Conservation (phyloP, 2,113 vertebrate species). For the Lophura nycthemera region DNA sequence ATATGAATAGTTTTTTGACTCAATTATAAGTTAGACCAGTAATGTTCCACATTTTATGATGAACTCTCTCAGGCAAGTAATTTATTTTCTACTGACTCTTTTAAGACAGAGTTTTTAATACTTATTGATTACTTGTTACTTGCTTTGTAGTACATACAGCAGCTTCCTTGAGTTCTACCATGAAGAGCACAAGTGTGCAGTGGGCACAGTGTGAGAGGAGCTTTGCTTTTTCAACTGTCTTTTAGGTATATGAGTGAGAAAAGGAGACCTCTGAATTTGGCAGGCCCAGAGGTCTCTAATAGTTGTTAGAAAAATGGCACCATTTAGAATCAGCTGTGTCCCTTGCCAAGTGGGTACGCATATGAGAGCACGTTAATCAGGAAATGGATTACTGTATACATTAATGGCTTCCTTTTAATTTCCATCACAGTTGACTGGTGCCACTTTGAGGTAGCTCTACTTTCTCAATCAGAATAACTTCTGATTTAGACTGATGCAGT, state of each 20-base stretch:
- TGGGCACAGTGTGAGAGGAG: background rate
- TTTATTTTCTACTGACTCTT: background rate
- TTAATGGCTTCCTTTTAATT: conserved; percentile 3
- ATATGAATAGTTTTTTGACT: background rate
- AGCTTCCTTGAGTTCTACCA: background rate
- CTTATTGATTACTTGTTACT: background rate
- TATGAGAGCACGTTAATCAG: background rate
- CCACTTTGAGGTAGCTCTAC: background rate
- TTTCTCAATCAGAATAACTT: background rate
- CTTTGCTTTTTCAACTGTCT: background rate
- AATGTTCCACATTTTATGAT: background rate
- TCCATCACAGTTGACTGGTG: background rate
- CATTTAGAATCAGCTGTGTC: background rate
- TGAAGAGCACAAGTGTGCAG: background rate
- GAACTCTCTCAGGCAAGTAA: background rate
- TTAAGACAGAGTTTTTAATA: background rate
- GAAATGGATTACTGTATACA: background rate
- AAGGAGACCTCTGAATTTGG: background rate
- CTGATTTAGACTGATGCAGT: background rate
- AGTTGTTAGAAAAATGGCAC: background rate
- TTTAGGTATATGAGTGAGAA: background rate
- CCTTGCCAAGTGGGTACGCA: background rate
- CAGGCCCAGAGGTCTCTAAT: background rate
- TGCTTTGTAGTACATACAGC: background rate
- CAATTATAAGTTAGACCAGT: background rate